A percentile compares a stretch with the other conserved stretches of the same genome.
Evolutionary conservation across 2,888 invertebrate genomes (phyloP).

Genomic region (Lumbricus terrestris): DNA sequence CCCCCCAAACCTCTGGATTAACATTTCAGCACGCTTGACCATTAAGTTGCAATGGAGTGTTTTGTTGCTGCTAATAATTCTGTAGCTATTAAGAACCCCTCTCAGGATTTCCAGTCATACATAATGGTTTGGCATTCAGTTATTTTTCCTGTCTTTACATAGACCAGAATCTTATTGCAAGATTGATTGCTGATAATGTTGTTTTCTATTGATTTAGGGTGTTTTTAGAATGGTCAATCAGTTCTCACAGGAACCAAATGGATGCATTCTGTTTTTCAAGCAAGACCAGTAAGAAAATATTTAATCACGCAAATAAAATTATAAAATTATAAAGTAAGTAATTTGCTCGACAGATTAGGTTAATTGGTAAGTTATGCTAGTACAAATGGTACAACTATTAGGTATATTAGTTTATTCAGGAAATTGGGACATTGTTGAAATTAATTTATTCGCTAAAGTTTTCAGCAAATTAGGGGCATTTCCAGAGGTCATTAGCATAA

Average conservation of each 20-base stretch:
- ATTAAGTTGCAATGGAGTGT: not conserved
- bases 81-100: too few relatives aligned
- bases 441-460: too few relatives aligned
- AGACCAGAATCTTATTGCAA: too few relatives aligned
- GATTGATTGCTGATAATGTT: not conserved
- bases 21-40: too few relatives aligned
- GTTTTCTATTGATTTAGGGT: slow-evolving; percentile 42
- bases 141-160: not conserved
- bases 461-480: too few relatives aligned
- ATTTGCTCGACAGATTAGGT: not conserved
- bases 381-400: not conserved
- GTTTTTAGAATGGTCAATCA: slow-evolving; percentile 47
- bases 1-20: too few relatives aligned
- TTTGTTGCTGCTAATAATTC: not conserved
- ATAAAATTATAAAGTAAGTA: not conserved
- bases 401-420: not conserved
- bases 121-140: not conserved
- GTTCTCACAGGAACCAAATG: slow-evolving; percentile 40
- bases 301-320: not conserved
- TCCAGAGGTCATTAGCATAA: too few relatives aligned
- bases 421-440: not conserved
- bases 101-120: not conserved
- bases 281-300: slow-evolving; percentile 46
- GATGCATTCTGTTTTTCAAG: slow-evolving; percentile 51
- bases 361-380: not conserved